A percentile compares a stretch with the other conserved stretches of the same genome.
phyloP scores from a whole-genome alignment of 2,113 vertebrate genomes.

The Neofelis nebulosa region DNA sequence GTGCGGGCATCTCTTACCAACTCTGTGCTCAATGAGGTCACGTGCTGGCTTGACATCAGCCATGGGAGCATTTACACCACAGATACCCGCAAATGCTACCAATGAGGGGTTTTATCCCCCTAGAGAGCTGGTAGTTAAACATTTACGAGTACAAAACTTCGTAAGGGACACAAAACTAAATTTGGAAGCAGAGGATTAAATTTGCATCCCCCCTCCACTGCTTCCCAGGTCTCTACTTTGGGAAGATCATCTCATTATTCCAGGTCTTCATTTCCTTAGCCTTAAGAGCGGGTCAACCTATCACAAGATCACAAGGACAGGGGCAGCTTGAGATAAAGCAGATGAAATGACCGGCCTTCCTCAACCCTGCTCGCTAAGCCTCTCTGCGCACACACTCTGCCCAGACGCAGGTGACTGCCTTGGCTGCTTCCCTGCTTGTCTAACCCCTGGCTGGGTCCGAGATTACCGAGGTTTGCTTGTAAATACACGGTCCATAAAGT shows the following conservation, averaged over 20 bases:
- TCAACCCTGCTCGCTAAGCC: not conserved
- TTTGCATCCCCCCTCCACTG: not conserved
- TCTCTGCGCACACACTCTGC: fast-evolving
- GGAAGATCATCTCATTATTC: not conserved
- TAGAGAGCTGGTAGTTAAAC: not conserved
- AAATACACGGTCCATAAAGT: not conserved
- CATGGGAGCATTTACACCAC: not conserved
- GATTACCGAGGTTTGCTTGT: not conserved
- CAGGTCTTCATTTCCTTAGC: not conserved
- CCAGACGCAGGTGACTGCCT: not conserved
- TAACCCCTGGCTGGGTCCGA: not conserved
- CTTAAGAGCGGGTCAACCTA: not conserved
- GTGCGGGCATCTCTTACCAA: not conserved
- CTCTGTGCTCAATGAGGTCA: not conserved
- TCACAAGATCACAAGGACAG: not conserved
- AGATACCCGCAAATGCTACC: not conserved
- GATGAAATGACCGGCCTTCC: not conserved
- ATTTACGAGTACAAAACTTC: not conserved
- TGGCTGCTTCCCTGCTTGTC: not conserved
- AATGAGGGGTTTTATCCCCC: not conserved
- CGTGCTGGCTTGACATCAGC: not conserved
- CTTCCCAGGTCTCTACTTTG: not conserved
- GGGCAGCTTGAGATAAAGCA: not conserved
- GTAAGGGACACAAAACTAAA: not conserved
- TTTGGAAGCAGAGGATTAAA: not conserved